Base-by-base conservation (phyloP, 53 echinoderm and acorn worm genomes). In the Zoroaster sp. region DNA sequence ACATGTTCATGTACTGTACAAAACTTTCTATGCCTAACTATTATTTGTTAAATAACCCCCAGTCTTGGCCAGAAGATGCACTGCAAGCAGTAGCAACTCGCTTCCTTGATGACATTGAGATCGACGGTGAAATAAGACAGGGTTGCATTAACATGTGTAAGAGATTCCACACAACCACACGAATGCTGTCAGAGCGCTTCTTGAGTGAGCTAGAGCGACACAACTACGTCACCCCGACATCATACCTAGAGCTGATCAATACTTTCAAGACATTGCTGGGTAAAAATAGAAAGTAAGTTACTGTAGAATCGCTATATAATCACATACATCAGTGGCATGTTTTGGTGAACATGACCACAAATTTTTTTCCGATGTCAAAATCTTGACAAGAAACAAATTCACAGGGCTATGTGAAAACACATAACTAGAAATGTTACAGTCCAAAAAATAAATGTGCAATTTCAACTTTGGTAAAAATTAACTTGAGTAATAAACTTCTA, bases 61-160 rank as follows among this genome's bases (percentile, higher is more conserved):
- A 97, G 97, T 95, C 95, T 2, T 97, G 97, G 97, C 97, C 97
- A 6, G 97, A 97, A 49, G 97, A 97, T 87, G 97, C 97, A n/a
- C 72, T 97, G 42, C 97, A 97, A 78, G 97, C 97, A 49, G 97
- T 97, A 18, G 97, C 97, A 11, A 71, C 95, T 31, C 97, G 97
- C 35, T 97, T 97, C 95, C 83, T 97, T 71, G 97, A 95, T 21
- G 97, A 97, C 17, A 87, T 97, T 0, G 95, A 97, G 66, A 80
- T 97, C 66, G 91, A 88, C 3, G 92, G 81, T 5, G 91, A 95
- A 5, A 91, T 95, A 59, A 74, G 86, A 31, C 69, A 74, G 11
- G 97, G 97, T 20, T 97, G 95, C 88, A 97, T 97, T 91, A 87
- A 35, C 86, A 97, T 95, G 92, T 97, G 97, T 40, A 97, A 97